phyloP scores from a whole-genome alignment of 2,797 vertebrate genomes.

The Betta splendens region DNA sequence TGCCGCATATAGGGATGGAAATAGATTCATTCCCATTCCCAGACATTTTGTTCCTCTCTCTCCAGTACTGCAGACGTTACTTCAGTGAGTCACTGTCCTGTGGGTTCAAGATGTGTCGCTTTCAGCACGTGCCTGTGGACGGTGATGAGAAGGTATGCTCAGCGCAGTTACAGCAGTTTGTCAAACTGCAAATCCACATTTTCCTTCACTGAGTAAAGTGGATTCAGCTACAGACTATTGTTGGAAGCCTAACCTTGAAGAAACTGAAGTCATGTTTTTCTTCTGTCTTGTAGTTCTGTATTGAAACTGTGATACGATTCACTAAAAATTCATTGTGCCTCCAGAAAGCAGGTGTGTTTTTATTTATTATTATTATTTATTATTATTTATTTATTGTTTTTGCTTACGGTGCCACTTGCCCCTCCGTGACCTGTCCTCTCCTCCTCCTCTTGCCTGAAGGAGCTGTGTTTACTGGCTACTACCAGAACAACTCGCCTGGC shows the following conservation, averaged over 20 bases:
- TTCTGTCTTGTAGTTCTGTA: slow-evolving; percentile 82
- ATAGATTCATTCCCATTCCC: not conserved
- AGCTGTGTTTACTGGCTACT: slow-evolving; percentile 86
- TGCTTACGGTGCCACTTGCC: not conserved
- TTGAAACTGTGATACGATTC: slow-evolving; percentile 84
- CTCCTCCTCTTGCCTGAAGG: slow-evolving; percentile 69
- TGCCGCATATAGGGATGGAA: too few relatives aligned
- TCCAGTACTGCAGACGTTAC: slow-evolving; percentile 87
- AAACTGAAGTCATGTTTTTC: not conserved
- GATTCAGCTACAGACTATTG: too few relatives aligned
- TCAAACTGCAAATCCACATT: not conserved
- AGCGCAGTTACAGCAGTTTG: not conserved
- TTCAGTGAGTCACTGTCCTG: slow-evolving; percentile 87
- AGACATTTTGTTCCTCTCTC: not conserved
- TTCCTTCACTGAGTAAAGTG: not conserved
- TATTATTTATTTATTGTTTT: not conserved
- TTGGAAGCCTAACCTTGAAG: too few relatives aligned
- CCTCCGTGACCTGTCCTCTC: not conserved
- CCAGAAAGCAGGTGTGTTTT: slow-evolving; percentile 88
- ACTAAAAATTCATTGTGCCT: slow-evolving; percentile 79
- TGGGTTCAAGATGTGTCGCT: slow-evolving; percentile 80
- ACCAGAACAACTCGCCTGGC: slow-evolving; percentile 82
- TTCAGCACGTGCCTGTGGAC: slow-evolving; percentile 83
- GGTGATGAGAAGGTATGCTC: slow-evolving; percentile 89
- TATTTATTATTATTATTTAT: too few relatives aligned